Percentiles rank a stretch among this genome's conserved stretches.
Evolutionary conservation across 2,113 vertebrate species (phyloP).

Genomic region (Malurus melanocephalus): DNA sequence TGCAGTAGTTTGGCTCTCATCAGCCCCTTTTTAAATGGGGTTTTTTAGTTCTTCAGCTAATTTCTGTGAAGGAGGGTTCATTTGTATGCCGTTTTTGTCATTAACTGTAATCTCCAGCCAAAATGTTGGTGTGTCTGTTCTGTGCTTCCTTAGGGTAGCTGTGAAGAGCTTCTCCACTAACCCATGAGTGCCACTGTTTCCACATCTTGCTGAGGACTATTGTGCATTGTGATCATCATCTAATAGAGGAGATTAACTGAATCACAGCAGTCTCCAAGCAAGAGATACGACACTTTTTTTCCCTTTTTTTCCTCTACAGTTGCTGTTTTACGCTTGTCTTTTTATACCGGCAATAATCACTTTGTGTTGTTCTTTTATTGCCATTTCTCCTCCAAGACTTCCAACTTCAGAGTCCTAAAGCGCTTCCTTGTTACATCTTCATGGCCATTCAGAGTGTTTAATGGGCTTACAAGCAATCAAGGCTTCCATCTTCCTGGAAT

Average conservation of each 20-base stretch:
- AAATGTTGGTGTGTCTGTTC: neutral
- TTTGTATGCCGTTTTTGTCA: conserved; percentile 40
- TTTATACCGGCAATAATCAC: conserved; percentile 52
- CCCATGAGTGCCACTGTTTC: neutral
- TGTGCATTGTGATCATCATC: conserved; percentile 33
- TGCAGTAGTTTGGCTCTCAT: neutral
- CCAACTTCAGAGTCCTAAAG: conserved; percentile 54
- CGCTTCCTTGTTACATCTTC: conserved; percentile 47
- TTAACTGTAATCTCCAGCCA: conserved; percentile 16
- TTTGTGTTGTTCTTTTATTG: conserved; percentile 41
- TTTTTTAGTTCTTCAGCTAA: conserved; percentile 13
- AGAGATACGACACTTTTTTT: neutral
- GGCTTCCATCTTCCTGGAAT: conserved; percentile 7
- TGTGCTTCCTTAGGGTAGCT: conserved; percentile 21
- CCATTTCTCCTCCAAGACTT: conserved; percentile 29
- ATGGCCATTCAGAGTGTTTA: conserved; percentile 42
- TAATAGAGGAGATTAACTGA: conserved; percentile 52
- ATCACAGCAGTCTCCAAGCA: conserved; percentile 33
- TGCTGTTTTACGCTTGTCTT: conserved; percentile 20
- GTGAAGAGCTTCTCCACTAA: neutral
- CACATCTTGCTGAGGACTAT: neutral
- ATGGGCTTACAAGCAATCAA: conserved; percentile 26
- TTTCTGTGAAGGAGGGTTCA: neutral
- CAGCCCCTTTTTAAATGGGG: neutral
- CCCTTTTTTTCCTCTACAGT: neutral